Evolutionary conservation across 35 echinoderm and acorn worm species (phyloP).

Genomic region (Strongylocentrotus purpuratus): DNA sequence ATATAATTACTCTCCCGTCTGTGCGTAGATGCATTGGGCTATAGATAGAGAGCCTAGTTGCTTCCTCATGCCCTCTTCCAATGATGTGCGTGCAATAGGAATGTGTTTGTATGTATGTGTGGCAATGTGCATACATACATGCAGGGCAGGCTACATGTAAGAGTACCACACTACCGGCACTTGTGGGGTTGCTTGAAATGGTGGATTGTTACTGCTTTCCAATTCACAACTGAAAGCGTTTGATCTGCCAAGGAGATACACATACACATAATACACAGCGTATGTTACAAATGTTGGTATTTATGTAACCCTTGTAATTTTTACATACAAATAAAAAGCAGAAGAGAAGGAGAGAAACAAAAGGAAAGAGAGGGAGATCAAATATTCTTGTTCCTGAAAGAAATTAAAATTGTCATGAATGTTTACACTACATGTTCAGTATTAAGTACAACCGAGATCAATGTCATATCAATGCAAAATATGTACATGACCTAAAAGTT

Average conservation of each 20-base stretch:
- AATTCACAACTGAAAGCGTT: neutral
- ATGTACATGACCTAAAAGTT: too few relatives aligned
- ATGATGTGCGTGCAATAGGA: neutral
- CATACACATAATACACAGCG: too few relatives aligned
- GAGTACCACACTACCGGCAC: neutral
- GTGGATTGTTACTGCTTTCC: neutral
- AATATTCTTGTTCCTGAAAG: too few relatives aligned
- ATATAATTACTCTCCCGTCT: conserved; percentile 35
- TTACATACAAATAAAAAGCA: too few relatives aligned
- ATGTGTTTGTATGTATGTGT: neutral
- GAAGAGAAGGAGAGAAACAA: too few relatives aligned
- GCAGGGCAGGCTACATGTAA: neutral
- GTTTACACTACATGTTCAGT: too few relatives aligned
- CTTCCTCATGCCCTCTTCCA: conserved; percentile 16
- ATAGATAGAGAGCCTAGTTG: neutral
- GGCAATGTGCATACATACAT: neutral
- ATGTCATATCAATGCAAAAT: too few relatives aligned
- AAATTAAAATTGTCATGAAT: too few relatives aligned
- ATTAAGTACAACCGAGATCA: too few relatives aligned
- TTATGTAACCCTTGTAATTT: too few relatives aligned
- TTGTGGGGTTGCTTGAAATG: neutral
- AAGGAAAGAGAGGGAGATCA: too few relatives aligned
- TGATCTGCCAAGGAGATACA: neutral
- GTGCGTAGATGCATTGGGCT: neutral
- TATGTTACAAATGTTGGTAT: too few relatives aligned